These are phyloP conservation scores for Cyrtonyx montezumae DNA, from an alignment of 2,113 vertebrate genomes.

Conservation along the genomic window DNA sequence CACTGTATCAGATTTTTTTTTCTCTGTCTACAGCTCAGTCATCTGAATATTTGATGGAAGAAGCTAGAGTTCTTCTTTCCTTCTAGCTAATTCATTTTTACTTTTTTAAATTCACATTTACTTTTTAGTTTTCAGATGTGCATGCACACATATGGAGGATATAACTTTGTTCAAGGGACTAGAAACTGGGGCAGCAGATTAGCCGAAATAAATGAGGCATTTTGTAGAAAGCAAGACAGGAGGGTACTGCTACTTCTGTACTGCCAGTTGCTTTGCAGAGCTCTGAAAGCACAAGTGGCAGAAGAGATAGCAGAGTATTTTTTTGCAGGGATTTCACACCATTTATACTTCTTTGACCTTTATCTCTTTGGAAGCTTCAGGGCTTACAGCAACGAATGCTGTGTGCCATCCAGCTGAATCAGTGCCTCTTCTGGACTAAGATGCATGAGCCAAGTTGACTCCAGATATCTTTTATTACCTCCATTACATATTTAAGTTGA, in stretches of 20 bases:
- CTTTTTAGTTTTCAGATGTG: too few relatives aligned
- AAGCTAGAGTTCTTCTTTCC: not conserved
- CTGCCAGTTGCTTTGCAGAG: not conserved
- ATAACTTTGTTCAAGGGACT: not conserved
- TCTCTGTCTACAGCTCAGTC: not conserved
- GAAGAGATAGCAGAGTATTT: not conserved
- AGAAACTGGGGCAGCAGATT: not conserved
- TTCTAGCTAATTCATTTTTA: not conserved
- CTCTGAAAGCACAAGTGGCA: not conserved
- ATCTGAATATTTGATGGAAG: not conserved
- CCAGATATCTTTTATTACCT: not conserved
- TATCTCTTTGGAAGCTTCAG: not conserved
- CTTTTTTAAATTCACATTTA: not conserved
- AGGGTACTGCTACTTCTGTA: not conserved
- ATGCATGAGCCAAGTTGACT: not conserved
- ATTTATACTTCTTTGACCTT: not conserved
- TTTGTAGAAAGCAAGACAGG: not conserved
- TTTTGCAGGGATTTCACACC: not conserved
- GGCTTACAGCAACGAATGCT: accelerated
- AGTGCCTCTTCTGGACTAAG: not conserved
- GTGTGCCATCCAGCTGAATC: accelerated
- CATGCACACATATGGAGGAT: not conserved
- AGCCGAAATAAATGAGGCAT: not conserved
- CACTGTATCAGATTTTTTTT: not conserved
- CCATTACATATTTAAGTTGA: not conserved